A percentile compares a stretch with the other conserved stretches of the same genome.
Conservation (phyloP, 2,797 vertebrate genomes). For the Acanthornis magna region DNA sequence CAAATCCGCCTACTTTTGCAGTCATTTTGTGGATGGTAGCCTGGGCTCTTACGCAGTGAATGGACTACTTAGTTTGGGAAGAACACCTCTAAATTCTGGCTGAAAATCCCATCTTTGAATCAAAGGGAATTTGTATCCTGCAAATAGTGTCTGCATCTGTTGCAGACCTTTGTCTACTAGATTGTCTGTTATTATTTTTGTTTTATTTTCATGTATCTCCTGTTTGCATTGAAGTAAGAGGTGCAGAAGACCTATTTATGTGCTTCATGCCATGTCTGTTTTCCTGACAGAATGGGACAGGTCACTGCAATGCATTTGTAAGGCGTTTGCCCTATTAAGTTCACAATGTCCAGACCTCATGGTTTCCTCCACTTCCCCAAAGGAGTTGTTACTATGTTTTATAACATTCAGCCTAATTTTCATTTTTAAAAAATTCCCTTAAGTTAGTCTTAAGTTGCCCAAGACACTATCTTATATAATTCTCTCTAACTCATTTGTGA, state of each 20-base stretch:
- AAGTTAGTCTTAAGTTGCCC: neutral
- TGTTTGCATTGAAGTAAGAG: neutral
- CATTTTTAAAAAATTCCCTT: neutral
- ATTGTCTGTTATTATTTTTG: neutral
- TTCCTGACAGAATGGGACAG: neutral
- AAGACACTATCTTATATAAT: neutral
- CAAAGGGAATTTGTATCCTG: neutral
- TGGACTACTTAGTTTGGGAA: neutral
- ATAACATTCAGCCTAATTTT: neutral
- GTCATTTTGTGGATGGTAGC: neutral
- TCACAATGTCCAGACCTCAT: neutral
- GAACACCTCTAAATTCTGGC: neutral
- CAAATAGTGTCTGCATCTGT: neutral
- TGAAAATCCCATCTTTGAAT: neutral
- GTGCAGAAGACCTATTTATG: neutral
- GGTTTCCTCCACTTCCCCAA: neutral
- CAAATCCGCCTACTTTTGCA: neutral
- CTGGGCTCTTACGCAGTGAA: neutral
- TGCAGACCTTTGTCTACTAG: neutral
- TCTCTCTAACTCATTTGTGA: neutral
- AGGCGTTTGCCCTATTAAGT: neutral
- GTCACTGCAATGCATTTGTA: neutral
- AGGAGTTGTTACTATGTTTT: neutral
- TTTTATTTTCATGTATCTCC: neutral
- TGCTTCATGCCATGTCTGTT: neutral